Evolutionary conservation across 2,113 vertebrate genomes (phyloP).

Genomic region (Aphelocoma coerulescens): DNA sequence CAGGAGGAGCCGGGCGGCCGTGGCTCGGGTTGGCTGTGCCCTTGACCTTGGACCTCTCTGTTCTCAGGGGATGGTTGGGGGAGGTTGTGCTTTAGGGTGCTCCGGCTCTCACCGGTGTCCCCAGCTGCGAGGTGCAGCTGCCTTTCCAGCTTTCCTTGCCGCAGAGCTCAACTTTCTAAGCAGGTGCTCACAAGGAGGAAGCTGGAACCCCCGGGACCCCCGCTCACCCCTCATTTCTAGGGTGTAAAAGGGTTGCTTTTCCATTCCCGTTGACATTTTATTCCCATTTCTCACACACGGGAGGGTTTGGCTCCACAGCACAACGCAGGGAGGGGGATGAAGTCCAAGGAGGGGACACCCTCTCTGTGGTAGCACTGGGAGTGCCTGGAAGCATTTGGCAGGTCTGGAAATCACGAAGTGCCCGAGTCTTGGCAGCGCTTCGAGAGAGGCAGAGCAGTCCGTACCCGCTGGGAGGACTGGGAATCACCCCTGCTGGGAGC

Average conservation of each 20-base stretch:
- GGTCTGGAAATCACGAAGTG: background rate
- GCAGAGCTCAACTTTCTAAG: background rate
- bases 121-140: background rate
- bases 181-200: background rate
- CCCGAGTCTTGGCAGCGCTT: fast-evolving
- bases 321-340: background rate
- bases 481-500: background rate
- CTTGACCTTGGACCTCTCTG: background rate
- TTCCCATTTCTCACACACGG: background rate
- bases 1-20: background rate
- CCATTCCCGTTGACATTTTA: fast-evolving
- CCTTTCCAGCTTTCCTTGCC: background rate
- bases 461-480: background rate
- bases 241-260: too few relatives aligned
- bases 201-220: background rate
- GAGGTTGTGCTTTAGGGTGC: background rate
- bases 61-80: background rate
- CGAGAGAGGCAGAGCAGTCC: background rate
- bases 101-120: background rate
- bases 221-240: background rate
- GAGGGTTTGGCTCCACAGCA: background rate
- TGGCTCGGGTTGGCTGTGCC: background rate
- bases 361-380: background rate
- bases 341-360: background rate
- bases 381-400: background rate